These are phyloP conservation scores for Piprites chloris DNA, from an alignment of 2,113 vertebrate genomes.

Conservation along the genomic window DNA sequence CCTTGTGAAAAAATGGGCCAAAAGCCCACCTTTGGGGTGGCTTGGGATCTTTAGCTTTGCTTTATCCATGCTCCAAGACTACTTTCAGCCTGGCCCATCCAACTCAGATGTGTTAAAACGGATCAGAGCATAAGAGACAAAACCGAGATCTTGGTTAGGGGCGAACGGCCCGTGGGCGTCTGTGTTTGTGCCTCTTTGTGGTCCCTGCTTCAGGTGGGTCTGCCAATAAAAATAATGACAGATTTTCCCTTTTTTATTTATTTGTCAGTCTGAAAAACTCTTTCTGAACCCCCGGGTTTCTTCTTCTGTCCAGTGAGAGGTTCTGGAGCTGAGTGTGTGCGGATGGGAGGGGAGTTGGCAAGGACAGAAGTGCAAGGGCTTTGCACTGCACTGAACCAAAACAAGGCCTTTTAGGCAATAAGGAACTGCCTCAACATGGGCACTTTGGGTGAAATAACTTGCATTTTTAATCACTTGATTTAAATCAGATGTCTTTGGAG, in stretches of 20 bases:
- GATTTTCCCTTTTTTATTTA: background rate
- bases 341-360: background rate
- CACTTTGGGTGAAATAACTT: background rate
- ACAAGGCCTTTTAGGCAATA: background rate
- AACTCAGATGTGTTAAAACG: background rate
- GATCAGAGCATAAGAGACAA: background rate
- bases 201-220: background rate
- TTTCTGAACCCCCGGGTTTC: background rate
- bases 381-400: background rate
- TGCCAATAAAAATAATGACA: background rate
- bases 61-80: background rate
- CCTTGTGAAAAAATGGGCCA: background rate
- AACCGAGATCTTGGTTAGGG: background rate
- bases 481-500: background rate
- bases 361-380: background rate
- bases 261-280: background rate
- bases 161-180: accelerated
- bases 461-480: background rate
- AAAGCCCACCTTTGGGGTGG: background rate
- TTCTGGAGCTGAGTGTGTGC: background rate
- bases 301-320: background rate
- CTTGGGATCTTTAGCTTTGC: background rate
- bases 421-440: background rate
- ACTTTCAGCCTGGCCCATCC: background rate
- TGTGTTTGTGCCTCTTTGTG: background rate